phyloP scores from a whole-genome alignment of 2,113 vertebrate species.

The Paedocypris sp. region DNA sequence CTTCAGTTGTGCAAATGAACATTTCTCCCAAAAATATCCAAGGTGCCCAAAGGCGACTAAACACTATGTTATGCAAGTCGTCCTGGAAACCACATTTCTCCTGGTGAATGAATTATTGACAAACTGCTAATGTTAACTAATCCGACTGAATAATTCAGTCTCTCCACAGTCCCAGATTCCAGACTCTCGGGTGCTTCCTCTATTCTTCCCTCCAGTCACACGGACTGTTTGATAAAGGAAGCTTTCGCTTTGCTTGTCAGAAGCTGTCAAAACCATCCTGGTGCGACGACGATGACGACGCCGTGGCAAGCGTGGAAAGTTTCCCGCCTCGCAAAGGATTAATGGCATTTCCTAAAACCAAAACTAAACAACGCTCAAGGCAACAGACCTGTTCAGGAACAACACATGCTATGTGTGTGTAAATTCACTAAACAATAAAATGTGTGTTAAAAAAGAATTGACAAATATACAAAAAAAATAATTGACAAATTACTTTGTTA shows the following conservation, averaged over 20 bases:
- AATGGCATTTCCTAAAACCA: no score
- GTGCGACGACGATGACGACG: constrained; percentile 17
- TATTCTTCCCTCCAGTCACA: not conserved
- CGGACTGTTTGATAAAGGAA: constrained; percentile 25
- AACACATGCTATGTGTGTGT: no score
- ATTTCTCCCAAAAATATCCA: constrained; percentile 10
- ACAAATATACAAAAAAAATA: no score
- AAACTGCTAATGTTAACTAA: constrained; percentile 21
- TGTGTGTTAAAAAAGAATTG: no score
- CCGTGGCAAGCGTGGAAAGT: constrained; percentile 11
- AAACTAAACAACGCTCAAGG: no score
- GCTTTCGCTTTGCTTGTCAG: constrained; percentile 32
- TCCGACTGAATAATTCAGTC: constrained; percentile 24
- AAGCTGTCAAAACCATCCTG: constrained; percentile 40
- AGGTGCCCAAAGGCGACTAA: not conserved
- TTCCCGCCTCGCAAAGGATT: constrained; percentile 15
- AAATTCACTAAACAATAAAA: no score
- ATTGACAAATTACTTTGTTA: not conserved
- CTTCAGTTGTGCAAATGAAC: not conserved
- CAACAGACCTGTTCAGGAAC: no score
- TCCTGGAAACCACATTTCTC: constrained; percentile 23
- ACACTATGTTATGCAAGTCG: constrained; percentile 21
- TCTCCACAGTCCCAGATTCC: not conserved
- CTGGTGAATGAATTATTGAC: constrained; percentile 16
- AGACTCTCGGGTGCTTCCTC: not conserved